phyloP scores from a whole-genome alignment of 2,113 vertebrate genomes.

The Sclerurus mexicanus region DNA sequence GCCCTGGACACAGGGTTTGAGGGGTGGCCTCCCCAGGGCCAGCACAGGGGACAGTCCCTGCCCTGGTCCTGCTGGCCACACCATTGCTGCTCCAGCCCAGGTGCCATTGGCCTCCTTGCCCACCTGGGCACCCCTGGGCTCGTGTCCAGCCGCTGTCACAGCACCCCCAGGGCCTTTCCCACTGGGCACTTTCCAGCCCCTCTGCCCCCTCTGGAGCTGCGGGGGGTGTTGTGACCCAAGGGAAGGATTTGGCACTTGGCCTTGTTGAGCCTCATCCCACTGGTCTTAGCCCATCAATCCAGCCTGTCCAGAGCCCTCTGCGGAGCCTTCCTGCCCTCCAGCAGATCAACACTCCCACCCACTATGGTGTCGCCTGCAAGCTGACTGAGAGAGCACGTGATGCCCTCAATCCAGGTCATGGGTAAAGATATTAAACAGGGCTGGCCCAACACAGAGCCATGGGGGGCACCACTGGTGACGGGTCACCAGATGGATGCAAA shows the following conservation, averaged over 20 bases:
- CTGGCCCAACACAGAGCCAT: neutral
- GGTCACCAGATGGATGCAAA: neutral
- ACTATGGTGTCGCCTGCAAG: neutral
- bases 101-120: neutral
- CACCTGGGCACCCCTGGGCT: neutral
- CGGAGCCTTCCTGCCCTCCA: neutral
- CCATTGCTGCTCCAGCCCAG: neutral
- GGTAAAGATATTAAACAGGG: neutral
- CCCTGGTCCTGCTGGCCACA: neutral
- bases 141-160: neutral
- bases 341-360: neutral
- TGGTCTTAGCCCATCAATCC: neutral
- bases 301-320: neutral
- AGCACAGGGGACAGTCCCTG: neutral
- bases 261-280: neutral
- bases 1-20: neutral
- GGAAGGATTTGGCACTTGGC: too few relatives aligned
- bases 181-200: neutral
- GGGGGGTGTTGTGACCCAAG: neutral
- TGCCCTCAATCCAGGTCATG: neutral
- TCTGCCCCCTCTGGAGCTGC: neutral
- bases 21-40: neutral
- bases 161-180: neutral
- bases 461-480: neutral
- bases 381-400: neutral